Conservation (phyloP, 2,797 vertebrate genomes). For the Philypnodon macrostomus region DNA sequence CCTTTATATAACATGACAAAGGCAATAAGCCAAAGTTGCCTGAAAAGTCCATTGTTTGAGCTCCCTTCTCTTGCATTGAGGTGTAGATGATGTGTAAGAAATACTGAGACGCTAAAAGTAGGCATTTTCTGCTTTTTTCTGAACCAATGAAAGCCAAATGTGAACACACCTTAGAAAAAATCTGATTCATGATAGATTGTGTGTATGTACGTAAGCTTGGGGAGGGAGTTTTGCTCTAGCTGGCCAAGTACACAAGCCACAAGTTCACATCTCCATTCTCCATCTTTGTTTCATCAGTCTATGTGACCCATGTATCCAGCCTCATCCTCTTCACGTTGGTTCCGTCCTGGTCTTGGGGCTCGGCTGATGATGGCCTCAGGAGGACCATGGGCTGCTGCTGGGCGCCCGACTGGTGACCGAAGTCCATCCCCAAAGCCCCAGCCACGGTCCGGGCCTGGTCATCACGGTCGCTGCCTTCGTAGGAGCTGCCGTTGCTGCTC, state of each 20-base stretch:
- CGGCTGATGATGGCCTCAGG: slow-evolving; percentile 76
- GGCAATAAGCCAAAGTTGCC: no score
- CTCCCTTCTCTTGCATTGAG: no score
- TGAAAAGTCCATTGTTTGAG: no score
- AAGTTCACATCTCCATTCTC: slow-evolving; percentile 52
- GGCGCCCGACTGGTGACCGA: slow-evolving; percentile 64
- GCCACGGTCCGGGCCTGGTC: slow-evolving; percentile 82
- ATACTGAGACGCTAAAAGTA: no score
- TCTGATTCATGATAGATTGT: slow-evolving; percentile 12
- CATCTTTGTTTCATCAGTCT: slow-evolving; percentile 48
- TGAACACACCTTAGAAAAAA: slow-evolving; percentile 1
- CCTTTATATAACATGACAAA: no score
- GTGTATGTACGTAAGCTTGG: slow-evolving; percentile 20
- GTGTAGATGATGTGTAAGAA: no score
- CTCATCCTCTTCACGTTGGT: slow-evolving; percentile 91
- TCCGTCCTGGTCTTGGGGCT: slow-evolving; percentile 86
- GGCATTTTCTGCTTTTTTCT: no score
- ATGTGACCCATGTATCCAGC: slow-evolving; percentile 93
- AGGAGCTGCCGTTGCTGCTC: slow-evolving; percentile 93
- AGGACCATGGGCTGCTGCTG: slow-evolving; percentile 78
- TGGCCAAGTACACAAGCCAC: slow-evolving; percentile 64
- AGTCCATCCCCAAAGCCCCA: slow-evolving; percentile 80
- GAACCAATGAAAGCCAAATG: neutral
- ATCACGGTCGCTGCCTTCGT: slow-evolving; percentile 90
- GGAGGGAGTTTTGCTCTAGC: slow-evolving; percentile 24